A percentile compares a stretch with the other conserved stretches of the same genome.
Conservation (phyloP, 2,113 vertebrate genomes). For the Drymodes brunneopygia region DNA sequence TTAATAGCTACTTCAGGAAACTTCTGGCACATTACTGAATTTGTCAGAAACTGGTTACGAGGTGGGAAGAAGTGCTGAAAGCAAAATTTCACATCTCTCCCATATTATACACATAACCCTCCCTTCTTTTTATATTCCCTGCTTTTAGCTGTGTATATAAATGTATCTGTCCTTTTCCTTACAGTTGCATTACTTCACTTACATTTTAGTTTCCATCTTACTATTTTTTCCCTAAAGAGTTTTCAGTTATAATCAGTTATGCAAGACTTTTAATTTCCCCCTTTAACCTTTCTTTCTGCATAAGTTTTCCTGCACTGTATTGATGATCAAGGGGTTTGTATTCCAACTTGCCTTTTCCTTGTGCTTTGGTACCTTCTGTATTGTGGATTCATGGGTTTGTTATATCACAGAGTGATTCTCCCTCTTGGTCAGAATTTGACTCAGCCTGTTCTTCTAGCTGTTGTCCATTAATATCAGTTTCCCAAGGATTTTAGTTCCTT, state of each 20-base stretch:
- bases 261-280: background rate
- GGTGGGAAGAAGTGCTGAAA: slow-evolving; percentile 12
- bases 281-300: background rate
- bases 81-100: background rate
- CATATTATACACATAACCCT: background rate
- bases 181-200: background rate
- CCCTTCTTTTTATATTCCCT: background rate
- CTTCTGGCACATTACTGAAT: background rate
- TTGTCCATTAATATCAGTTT: background rate
- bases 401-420: background rate
- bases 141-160: background rate
- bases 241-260: background rate
- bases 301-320: background rate
- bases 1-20: slow-evolving; percentile 39
- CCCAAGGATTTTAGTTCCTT: background rate
- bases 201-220: background rate
- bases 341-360: background rate
- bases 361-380: background rate
- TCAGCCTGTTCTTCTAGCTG: background rate
- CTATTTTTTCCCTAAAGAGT: background rate
- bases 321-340: background rate
- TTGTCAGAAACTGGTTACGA: background rate
- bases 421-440: background rate
- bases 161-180: background rate
- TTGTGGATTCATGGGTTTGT: background rate